Evolutionary conservation across 2,797 vertebrate genomes (phyloP).

Genomic region (Labroides dimidiatus): DNA sequence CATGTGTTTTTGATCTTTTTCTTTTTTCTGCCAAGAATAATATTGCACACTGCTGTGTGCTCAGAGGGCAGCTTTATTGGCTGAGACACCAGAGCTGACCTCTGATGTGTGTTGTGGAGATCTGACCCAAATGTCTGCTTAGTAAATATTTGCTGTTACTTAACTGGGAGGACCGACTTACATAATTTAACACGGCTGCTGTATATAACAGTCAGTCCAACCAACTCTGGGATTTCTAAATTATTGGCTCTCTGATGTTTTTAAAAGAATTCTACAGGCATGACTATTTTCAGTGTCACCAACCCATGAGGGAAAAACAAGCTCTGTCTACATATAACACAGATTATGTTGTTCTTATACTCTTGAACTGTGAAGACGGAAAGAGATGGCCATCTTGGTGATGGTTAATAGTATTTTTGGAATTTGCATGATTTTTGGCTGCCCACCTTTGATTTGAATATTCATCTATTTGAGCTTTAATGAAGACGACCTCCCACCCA

Average conservation of each 20-base stretch:
- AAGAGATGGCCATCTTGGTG: conserved; percentile 3
- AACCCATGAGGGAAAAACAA: too few relatives aligned
- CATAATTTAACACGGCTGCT: conserved; percentile 65
- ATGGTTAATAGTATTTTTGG: background rate
- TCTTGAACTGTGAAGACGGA: background rate
- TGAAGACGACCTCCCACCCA: conserved; percentile 4
- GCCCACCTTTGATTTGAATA: conserved; percentile 10
- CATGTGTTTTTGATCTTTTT: conserved; percentile 78
- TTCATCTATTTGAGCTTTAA: conserved; percentile 27
- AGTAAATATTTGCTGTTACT: conserved; percentile 78
- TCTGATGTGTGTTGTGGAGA: conserved; percentile 73
- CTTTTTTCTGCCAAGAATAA: conserved; percentile 74
- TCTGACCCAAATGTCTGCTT: conserved; percentile 75
- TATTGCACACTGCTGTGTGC: conserved; percentile 75
- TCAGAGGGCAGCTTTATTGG: conserved; percentile 74
- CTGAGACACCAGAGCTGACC: conserved; percentile 77
- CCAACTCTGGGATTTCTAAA: conserved; percentile 46
- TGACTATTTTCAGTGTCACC: too few relatives aligned
- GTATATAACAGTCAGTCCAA: conserved; percentile 42
- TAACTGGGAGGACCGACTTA: conserved; percentile 68
- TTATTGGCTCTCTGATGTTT: conserved; percentile 47
- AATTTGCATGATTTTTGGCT: background rate
- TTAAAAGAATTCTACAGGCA: too few relatives aligned
- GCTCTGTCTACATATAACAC: background rate
- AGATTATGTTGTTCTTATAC: background rate